phyloP scores from a whole-genome alignment of 2,113 vertebrate genomes.

The Naja naja region DNA sequence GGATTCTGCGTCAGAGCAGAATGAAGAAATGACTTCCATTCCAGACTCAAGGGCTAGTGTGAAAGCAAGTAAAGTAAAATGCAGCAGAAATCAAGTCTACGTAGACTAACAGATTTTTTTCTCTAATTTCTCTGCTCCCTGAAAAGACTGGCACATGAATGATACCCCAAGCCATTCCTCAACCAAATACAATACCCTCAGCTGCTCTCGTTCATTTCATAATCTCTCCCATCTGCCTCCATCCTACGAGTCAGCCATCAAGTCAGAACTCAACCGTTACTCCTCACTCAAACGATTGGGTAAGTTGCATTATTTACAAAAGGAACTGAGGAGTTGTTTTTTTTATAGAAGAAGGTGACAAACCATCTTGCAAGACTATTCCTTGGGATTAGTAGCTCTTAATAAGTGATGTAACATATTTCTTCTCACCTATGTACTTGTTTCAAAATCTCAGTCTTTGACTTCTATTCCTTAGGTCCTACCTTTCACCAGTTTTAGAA shows the following conservation, averaged over 20 bases:
- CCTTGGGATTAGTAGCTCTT: not conserved
- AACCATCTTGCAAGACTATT: not conserved
- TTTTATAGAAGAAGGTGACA: not conserved
- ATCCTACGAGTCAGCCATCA: slow-evolving; percentile 87
- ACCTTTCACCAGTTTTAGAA: not conserved
- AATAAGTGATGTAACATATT: not conserved
- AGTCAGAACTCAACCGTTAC: slow-evolving; percentile 88
- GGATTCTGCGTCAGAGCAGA: not conserved
- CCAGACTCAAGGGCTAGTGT: not conserved
- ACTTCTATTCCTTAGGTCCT: not conserved
- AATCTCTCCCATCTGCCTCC: slow-evolving; percentile 91
- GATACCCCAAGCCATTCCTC: slow-evolving; percentile 75
- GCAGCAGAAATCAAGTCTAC: not conserved
- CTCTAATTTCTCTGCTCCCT: not conserved
- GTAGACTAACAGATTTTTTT: not conserved
- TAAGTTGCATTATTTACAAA: slow-evolving; percentile 56
- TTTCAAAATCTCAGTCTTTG: not conserved
- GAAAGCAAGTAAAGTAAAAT: not conserved
- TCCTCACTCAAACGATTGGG: slow-evolving; percentile 89
- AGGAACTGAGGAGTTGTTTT: not conserved
- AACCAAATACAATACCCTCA: slow-evolving; percentile 82
- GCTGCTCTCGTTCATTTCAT: slow-evolving; percentile 89
- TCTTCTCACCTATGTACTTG: not conserved
- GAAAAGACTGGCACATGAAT: slow-evolving; percentile 73
- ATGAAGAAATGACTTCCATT: not conserved